Evolutionary conservation across 2,888 invertebrate genomes (phyloP).

Genomic region (Mesorhabditis sp.): DNA sequence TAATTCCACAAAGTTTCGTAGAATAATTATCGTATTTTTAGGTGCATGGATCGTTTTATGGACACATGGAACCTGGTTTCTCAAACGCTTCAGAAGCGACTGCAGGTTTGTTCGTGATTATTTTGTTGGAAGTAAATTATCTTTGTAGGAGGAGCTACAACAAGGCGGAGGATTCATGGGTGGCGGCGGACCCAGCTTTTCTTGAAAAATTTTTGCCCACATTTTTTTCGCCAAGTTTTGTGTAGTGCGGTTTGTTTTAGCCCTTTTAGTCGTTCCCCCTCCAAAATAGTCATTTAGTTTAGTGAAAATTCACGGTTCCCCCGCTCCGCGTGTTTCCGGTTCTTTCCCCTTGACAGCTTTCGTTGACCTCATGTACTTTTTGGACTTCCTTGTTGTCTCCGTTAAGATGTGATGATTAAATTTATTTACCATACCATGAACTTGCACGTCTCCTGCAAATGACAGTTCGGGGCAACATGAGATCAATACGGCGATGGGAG

Average conservation of each 20-base stretch:
- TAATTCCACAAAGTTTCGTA: too few relatives aligned
- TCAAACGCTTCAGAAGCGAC: slow-evolving; percentile 77
- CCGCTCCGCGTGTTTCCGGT: too few relatives aligned
- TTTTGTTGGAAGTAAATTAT: background rate
- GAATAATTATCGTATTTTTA: slow-evolving; percentile 72
- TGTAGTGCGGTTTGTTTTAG: slow-evolving; percentile 8
- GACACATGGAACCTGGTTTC: slow-evolving; percentile 91
- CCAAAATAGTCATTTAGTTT: background rate
- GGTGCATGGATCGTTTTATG: slow-evolving; percentile 98
- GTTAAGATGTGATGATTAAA: too few relatives aligned
- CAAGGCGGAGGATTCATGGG: background rate
- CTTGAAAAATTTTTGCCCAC: slow-evolving; percentile 1
- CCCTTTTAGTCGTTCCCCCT: background rate
- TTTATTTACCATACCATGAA: too few relatives aligned
- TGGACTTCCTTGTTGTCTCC: too few relatives aligned
- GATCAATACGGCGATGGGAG: too few relatives aligned
- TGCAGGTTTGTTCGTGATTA: background rate
- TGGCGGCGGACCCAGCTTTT: background rate
- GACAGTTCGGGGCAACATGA: too few relatives aligned
- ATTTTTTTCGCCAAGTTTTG: slow-evolving; percentile 6
- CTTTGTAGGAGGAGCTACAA: slow-evolving; percentile 2
- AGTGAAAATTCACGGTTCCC: too few relatives aligned
- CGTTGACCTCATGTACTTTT: too few relatives aligned
- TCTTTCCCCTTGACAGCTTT: too few relatives aligned
- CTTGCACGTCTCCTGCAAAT: too few relatives aligned